These are phyloP conservation scores for Beaufortia kweichowensis DNA, from an alignment of 2,113 vertebrate species.

Conservation along the genomic window DNA sequence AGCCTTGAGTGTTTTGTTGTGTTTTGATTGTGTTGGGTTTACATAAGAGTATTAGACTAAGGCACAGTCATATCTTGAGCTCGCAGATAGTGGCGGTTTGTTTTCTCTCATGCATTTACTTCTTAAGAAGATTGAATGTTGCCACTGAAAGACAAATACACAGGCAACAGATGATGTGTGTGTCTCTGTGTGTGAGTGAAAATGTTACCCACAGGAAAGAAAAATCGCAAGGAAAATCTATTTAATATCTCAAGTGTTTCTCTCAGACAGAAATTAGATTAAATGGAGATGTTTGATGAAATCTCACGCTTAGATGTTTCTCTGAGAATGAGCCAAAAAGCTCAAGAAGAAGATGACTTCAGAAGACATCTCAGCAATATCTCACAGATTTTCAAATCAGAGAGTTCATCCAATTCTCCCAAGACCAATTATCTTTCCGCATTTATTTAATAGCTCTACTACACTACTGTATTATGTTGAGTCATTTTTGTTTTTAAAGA, in stretches of 20 bases:
- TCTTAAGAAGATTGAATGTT: conserved; percentile 59
- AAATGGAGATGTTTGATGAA: too few relatives aligned
- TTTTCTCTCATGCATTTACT: conserved; percentile 59
- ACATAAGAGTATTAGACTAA: conserved; percentile 56
- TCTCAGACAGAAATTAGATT: too few relatives aligned
- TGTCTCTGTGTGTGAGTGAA: conserved; percentile 20
- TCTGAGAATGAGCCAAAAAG: too few relatives aligned
- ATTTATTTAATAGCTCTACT: too few relatives aligned
- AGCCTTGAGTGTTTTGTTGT: conserved; percentile 45
- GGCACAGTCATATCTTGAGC: conserved; percentile 58
- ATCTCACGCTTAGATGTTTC: too few relatives aligned
- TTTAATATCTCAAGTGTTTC: background rate
- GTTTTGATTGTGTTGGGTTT: conserved; percentile 60
- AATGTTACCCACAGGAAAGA: conserved; percentile 18
- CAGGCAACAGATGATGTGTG: conserved; percentile 46
- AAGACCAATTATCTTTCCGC: too few relatives aligned
- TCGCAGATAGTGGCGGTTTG: conserved; percentile 53
- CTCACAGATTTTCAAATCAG: too few relatives aligned
- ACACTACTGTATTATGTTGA: too few relatives aligned
- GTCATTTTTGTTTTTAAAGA: too few relatives aligned
- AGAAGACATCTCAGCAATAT: too few relatives aligned
- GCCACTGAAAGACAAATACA: conserved; percentile 51
- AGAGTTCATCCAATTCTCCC: too few relatives aligned
- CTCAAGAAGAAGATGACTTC: too few relatives aligned
- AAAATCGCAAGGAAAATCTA: background rate